Conservation (phyloP, 92 coral and sea anemone genomes). For the Zoanthus sociatus region DNA sequence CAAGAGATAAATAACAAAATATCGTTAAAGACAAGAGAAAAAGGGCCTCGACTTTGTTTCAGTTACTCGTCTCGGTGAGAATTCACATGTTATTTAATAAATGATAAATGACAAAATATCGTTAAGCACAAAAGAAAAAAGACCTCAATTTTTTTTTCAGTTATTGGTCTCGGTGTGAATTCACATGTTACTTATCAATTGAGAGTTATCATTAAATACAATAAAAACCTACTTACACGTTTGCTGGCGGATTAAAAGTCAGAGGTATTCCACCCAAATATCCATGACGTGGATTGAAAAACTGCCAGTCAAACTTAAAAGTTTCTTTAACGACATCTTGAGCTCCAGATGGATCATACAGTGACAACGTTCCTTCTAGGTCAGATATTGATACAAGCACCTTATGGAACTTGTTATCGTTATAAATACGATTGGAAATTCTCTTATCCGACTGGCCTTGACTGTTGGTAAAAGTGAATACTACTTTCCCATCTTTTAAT, state of each 20-base stretch:
- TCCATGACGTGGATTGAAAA: background rate
- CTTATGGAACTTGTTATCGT: background rate
- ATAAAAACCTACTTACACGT: background rate
- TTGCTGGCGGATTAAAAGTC: background rate
- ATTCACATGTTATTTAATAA: too few species aligned
- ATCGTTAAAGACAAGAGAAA: too few species aligned
- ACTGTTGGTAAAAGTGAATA: background rate
- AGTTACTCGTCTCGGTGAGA: too few species aligned
- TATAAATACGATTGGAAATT: background rate
- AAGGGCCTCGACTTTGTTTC: too few species aligned
- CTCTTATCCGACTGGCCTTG: too few species aligned
- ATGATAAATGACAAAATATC: too few species aligned
- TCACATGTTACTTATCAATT: too few species aligned
- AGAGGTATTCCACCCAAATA: background rate
- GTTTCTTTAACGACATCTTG: background rate
- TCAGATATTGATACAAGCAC: background rate
- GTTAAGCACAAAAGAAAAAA: too few species aligned
- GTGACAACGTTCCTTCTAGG: background rate
- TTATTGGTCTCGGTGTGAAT: too few species aligned
- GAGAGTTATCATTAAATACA: too few species aligned
- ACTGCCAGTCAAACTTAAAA: background rate
- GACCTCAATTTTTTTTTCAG: too few species aligned
- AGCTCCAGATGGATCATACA: background rate
- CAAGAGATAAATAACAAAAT: too few species aligned
- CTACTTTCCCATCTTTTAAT: slow-evolving; percentile 1